A percentile compares a stretch with the other conserved stretches of the same genome.
phyloP scores from a whole-genome alignment of 2,113 vertebrate genomes.

The Synodontis membranacea region DNA sequence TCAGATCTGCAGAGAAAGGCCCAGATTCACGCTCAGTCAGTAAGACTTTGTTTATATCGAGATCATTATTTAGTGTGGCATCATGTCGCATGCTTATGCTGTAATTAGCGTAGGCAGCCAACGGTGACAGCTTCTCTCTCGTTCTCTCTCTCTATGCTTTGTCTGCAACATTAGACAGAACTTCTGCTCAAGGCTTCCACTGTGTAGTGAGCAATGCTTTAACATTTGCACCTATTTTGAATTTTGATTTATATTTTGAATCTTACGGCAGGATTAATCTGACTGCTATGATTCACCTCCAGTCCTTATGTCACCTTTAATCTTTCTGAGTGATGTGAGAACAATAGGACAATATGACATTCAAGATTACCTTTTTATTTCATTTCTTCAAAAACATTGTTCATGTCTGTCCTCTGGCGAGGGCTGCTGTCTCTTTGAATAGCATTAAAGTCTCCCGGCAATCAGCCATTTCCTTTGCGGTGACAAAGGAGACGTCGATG shows the following conservation, averaged over 20 bases:
- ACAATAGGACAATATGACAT: conserved; percentile 14
- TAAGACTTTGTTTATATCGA: conserved; percentile 39
- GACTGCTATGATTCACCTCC: not conserved
- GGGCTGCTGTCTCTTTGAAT: not conserved
- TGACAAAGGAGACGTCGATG: conserved; percentile 11
- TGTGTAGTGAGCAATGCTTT: conserved; percentile 22
- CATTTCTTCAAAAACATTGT: conserved; percentile 10
- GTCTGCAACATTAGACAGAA: conserved; percentile 30
- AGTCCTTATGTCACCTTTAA: conserved; percentile 24
- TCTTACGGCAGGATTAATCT: conserved; percentile 21
- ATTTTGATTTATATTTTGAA: conserved; percentile 29
- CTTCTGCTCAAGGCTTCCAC: conserved; percentile 31
- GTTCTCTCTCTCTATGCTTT: conserved; percentile 20
- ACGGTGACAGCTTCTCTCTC: conserved; percentile 43
- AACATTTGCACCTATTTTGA: conserved; percentile 11
- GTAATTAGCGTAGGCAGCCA: conserved; percentile 46
- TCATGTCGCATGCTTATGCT: conserved; percentile 34
- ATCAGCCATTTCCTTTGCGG: conserved; percentile 23
- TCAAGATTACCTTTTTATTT: conserved; percentile 33
- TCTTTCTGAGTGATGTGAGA: conserved; percentile 4
- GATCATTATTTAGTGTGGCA: conserved; percentile 37
- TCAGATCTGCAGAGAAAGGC: conserved; percentile 21
- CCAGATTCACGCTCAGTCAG: conserved; percentile 32
- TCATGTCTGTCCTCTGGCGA: not conserved
- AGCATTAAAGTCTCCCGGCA: not conserved